These are phyloP conservation scores for Microtus ochrogaster DNA, from an alignment of 2,113 vertebrate species.

Conservation along the genomic window DNA sequence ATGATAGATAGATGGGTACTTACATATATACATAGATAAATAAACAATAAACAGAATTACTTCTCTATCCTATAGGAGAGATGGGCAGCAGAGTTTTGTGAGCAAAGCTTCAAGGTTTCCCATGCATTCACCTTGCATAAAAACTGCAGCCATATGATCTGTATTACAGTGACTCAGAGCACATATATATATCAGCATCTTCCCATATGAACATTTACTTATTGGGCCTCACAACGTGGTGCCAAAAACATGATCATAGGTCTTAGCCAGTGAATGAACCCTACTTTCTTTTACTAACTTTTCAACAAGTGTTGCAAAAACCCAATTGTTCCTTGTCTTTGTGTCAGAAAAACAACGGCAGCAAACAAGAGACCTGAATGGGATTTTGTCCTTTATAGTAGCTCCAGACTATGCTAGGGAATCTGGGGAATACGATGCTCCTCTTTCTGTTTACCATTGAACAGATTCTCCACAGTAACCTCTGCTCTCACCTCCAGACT, in stretches of 20 bases:
- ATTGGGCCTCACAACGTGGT: not conserved
- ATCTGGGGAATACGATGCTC: rapidly evolving
- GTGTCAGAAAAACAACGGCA: not conserved
- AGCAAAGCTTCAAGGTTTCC: rapidly evolving
- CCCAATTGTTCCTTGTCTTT: not conserved
- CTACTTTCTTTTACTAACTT: not conserved
- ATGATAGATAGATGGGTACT: not conserved
- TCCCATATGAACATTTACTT: rapidly evolving
- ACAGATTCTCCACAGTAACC: not conserved
- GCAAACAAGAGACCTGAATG: not conserved
- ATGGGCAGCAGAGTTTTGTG: not conserved
- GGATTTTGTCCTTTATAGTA: not conserved
- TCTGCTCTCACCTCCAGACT: no score
- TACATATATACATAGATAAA: not conserved
- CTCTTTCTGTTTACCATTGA: not conserved
- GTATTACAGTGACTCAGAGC: no score
- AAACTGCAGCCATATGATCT: not conserved
- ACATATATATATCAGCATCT: not conserved
- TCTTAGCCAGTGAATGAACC: not conserved
- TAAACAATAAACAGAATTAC: rapidly evolving
- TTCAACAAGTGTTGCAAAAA: not conserved
- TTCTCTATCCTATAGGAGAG: rapidly evolving
- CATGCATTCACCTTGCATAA: not conserved
- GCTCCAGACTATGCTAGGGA: not conserved
- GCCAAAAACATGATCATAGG: not conserved